These are phyloP conservation scores for Drepana arcuata DNA, from an alignment of 1,140 invertebrate species.

Conservation along the genomic window DNA sequence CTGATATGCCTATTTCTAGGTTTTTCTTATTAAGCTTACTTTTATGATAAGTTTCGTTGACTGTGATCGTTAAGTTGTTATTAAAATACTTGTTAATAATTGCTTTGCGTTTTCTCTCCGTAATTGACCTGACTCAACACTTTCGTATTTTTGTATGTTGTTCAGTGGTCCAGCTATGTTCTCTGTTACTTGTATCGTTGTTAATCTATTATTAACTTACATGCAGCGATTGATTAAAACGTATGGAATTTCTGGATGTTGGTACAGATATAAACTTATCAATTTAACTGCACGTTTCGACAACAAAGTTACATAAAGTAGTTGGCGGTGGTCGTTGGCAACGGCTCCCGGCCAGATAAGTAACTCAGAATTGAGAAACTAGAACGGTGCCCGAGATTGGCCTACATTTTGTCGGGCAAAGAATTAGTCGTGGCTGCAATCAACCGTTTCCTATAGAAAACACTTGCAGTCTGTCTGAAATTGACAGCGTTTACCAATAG, in stretches of 20 bases:
- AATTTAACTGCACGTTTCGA: conserved; percentile 51
- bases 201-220: too few species aligned
- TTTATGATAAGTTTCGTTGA: conserved; percentile 35
- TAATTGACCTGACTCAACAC: too few species aligned
- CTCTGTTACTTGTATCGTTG: too few species aligned
- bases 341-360: conserved; percentile 46
- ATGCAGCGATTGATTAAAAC: too few species aligned
- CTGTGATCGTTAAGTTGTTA: conserved; percentile 40
- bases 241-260: too few species aligned
- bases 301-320: conserved; percentile 61
- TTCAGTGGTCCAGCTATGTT: too few species aligned
- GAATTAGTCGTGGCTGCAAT: conserved; percentile 55
- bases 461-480: conserved; percentile 39
- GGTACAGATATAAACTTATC: conserved; percentile 32
- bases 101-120: conserved; percentile 1
- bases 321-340: conserved; percentile 46
- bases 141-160: too few species aligned
- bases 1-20: conserved; percentile 35
- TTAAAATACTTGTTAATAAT: conserved; percentile 4
- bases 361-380: conserved; percentile 54
- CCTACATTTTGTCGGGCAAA: conserved; percentile 41
- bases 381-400: conserved; percentile 48
- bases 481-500: conserved; percentile 42
- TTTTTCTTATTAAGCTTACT: conserved; percentile 30
- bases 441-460: conserved; percentile 49